Conservation (phyloP, 2,797 vertebrate genomes). For the Premnoplex brunnescens region DNA sequence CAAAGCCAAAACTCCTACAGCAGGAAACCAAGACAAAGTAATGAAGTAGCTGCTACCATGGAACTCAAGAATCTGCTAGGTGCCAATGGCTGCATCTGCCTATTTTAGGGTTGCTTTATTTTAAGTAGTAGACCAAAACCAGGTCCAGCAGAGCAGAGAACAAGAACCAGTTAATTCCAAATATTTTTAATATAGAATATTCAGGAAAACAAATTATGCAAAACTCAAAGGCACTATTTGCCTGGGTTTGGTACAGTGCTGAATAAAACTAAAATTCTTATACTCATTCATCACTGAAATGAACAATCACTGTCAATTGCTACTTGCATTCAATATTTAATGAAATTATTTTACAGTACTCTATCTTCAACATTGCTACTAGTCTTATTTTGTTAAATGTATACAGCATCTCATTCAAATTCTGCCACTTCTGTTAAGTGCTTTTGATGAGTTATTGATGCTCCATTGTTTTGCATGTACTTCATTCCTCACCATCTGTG, state of each 20-base stretch:
- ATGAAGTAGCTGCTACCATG: neutral
- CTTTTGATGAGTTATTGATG: slow-evolving; percentile 56
- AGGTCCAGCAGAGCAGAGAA: neutral
- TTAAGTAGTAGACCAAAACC: neutral
- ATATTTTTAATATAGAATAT: neutral
- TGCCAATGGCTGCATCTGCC: neutral
- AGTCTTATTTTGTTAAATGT: neutral
- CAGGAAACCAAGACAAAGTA: neutral
- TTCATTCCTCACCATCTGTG: slow-evolving; percentile 65
- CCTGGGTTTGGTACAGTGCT: neutral
- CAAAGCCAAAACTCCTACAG: neutral
- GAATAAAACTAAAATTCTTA: slow-evolving; percentile 8
- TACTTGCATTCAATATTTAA: slow-evolving; percentile 12
- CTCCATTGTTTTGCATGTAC: slow-evolving; percentile 29
- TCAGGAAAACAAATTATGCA: neutral
- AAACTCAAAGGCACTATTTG: neutral
- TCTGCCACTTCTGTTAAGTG: slow-evolving; percentile 51
- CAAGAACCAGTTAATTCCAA: neutral
- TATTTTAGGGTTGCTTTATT: neutral
- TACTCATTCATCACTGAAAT: slow-evolving; percentile 7
- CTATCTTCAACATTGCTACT: neutral
- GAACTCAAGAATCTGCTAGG: neutral
- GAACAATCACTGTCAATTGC: slow-evolving; percentile 43
- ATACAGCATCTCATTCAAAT: neutral
- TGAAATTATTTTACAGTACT: neutral